Evolutionary conservation across 2,113 vertebrate genomes (phyloP).

Genomic region (Ondatra zibethicus): DNA sequence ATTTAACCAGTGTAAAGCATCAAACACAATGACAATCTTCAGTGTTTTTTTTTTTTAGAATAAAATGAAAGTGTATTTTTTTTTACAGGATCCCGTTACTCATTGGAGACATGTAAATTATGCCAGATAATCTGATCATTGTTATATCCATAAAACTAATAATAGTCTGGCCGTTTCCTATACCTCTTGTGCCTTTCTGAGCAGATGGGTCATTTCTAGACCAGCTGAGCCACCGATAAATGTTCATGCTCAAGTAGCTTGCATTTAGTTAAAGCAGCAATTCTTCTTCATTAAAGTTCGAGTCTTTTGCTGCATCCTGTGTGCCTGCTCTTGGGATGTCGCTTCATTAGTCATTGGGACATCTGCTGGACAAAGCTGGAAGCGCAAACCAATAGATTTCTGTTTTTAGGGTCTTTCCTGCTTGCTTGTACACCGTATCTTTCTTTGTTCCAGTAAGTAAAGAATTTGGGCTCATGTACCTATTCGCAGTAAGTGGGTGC

Average conservation of each 20-base stretch:
- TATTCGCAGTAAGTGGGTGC: background rate
- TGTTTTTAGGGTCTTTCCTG: background rate
- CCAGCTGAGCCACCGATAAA: background rate
- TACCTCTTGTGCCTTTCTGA: background rate
- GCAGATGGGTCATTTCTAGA: background rate
- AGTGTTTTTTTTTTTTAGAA: background rate
- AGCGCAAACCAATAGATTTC: conserved; percentile 39
- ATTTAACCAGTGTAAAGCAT: conserved; percentile 40
- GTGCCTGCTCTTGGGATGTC: background rate
- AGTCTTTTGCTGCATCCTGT: background rate
- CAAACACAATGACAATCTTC: background rate
- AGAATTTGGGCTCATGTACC: background rate
- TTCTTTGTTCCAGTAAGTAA: background rate
- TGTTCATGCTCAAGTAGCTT: background rate
- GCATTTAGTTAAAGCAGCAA: conserved; percentile 49
- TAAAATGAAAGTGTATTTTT: conserved; percentile 1
- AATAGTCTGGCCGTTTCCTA: background rate
- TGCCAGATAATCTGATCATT: background rate
- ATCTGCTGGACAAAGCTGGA: conserved; percentile 74
- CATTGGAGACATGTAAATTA: background rate
- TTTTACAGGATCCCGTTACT: background rate
- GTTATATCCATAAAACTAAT: background rate
- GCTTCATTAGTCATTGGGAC: conserved; percentile 63
- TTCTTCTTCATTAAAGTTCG: conserved; percentile 47
- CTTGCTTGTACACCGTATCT: background rate